Conservation (phyloP, 2,888 invertebrate species). For the Drosophila nr. perissopoda region DNA sequence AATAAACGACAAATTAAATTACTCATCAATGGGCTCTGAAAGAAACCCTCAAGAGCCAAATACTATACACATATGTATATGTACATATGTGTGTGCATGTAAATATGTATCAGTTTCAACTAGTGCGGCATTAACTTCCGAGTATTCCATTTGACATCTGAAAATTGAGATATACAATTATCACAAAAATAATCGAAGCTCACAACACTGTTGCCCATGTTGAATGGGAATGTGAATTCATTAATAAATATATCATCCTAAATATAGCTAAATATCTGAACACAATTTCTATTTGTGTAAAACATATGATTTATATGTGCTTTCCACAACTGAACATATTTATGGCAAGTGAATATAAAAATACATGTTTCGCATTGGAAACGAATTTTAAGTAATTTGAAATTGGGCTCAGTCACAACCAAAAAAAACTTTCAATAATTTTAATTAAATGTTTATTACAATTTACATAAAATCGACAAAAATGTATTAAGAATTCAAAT, state of each 20-base stretch:
- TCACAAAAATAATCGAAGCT: not conserved
- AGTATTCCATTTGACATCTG: slow-evolving; percentile 11
- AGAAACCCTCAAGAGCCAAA: slow-evolving; percentile 31
- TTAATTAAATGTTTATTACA: not conserved
- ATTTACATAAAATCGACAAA: not conserved
- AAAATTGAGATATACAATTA: not conserved
- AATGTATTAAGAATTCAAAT: not conserved
- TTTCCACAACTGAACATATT: no score
- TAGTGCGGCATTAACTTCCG: slow-evolving; percentile 30
- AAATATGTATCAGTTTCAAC: not conserved
- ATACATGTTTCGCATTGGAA: not conserved
- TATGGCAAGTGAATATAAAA: not conserved
- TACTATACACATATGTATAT: not conserved
- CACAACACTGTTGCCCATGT: slow-evolving; percentile 1
- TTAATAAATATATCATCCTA: not conserved
- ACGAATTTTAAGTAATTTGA: not conserved
- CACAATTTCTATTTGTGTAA: not conserved
- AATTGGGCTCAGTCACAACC: not conserved
- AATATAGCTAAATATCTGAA: not conserved
- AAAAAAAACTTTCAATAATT: not conserved
- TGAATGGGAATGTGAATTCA: not conserved
- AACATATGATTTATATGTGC: no score
- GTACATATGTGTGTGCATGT: not conserved
- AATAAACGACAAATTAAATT: slow-evolving; percentile 82
- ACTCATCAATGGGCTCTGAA: slow-evolving; percentile 66